Base-by-base conservation (phyloP, 2,113 vertebrate species). In the Larimichthys crocea region DNA sequence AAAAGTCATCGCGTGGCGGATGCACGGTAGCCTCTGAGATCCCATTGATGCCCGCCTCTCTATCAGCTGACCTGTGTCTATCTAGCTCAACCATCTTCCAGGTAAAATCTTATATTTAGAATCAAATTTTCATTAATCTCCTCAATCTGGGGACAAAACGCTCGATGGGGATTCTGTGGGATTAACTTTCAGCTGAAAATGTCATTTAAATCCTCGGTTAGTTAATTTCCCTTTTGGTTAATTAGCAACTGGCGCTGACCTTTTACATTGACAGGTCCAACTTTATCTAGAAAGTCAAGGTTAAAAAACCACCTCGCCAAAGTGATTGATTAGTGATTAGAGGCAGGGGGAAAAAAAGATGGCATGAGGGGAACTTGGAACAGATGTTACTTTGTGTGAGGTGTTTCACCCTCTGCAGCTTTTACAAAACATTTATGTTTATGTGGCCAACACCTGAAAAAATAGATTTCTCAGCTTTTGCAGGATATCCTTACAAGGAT, bases 221-320 rank as follows among this genome's bases (percentile, higher is more conserved):
- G 92, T 93, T 96, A 90, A 96, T 96, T 97, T 97, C 94, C 93
- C 94, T 93, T 93, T 93, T 93, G 95, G 94, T 95, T 96, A 97
- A 97, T 97, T 96, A 96, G 95, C 94, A 91, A 91, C 91, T 87
- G 87, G 89, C 86, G 76, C 75, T 94, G 94, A 95, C 93, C 95
- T 96, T 96, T 95, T 80, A 77, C 92, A 92, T 57, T 91, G 92
- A 95, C 92, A 95, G 93, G 88, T 92, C 86, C 85, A 94, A 93
- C 95, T 95, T 95, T 93, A 96, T 93, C 90, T 91, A 90, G 90
- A 95, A 94, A 95, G 94, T 88, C 92, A 95, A 93, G 90, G 94
- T 95, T 96, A 93, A 90, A 94, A 92, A 94, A 91, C 40, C 83
- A 89, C 88, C 89, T 90, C 87, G 87, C 79, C 83, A 85, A 76